Evolutionary conservation across 2,888 invertebrate genomes (phyloP).

Genomic region (Aphodius granarius): DNA sequence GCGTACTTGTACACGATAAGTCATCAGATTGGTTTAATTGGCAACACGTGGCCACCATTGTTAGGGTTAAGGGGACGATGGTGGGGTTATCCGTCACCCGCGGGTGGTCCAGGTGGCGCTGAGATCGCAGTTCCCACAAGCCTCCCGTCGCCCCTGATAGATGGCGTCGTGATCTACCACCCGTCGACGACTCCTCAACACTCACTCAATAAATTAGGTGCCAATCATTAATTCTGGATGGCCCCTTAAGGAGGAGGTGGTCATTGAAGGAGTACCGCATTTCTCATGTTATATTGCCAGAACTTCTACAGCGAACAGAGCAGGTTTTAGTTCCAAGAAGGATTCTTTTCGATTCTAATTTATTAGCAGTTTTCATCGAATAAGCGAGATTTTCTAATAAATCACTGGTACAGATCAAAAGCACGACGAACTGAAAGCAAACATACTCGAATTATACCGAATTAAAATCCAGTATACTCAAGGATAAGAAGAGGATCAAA

Average conservation of each 20-base stretch:
- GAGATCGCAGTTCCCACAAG: constrained; percentile 46
- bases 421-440: constrained; percentile 3
- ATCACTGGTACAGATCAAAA: constrained; percentile 9
- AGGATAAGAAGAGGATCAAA: constrained; percentile 18
- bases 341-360: no score
- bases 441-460: constrained; percentile 6
- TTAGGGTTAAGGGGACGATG: constrained; percentile 43
- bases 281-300: constrained; percentile 7
- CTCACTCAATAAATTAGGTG: constrained; percentile 41
- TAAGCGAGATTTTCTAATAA: neutral
- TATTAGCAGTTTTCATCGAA: neutral
- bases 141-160: constrained; percentile 46
- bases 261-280: constrained; percentile 11
- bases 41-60: constrained; percentile 40
- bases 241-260: neutral
- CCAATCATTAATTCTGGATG: constrained; percentile 32
- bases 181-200: constrained; percentile 45
- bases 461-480: constrained; percentile 15
- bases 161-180: constrained; percentile 50
- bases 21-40: constrained; percentile 40
- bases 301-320: no score
- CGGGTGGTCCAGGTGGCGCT: constrained; percentile 50
- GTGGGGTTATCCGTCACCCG: constrained; percentile 35
- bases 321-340: no score
- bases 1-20: constrained; percentile 24